A percentile compares a stretch with the other conserved stretches of the same genome.
phyloP scores from a whole-genome alignment of 1,140 invertebrate species.

The Ostrea edulis region DNA sequence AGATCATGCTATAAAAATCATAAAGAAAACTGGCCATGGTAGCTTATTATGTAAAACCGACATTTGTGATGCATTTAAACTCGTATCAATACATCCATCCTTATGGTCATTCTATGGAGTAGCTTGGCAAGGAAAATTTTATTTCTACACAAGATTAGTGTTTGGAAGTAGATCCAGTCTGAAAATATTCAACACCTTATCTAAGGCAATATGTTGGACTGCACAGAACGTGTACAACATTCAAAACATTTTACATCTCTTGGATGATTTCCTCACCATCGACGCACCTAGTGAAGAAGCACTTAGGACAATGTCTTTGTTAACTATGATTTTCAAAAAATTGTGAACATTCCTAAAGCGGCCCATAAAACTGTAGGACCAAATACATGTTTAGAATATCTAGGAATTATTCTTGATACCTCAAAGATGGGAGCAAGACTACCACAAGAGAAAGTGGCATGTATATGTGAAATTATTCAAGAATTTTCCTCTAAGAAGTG shows the following conservation, averaged over 20 bases:
- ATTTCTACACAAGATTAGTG: slow-evolving; percentile 41
- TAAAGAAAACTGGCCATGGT: slow-evolving; percentile 1
- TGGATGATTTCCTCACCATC: slow-evolving; percentile 43
- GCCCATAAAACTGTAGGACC: no score
- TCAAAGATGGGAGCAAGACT: no score
- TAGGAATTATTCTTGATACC: no score
- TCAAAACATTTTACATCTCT: slow-evolving; percentile 14
- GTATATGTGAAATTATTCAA: no score
- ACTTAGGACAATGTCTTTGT: neutral
- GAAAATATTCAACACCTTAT: slow-evolving; percentile 47
- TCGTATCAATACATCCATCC: slow-evolving; percentile 6
- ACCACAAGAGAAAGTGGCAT: no score
- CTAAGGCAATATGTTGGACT: slow-evolving; percentile 39
- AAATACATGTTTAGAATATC: no score
- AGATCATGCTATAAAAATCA: slow-evolving; percentile 51
- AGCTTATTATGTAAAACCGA: slow-evolving; percentile 32
- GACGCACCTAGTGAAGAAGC: neutral
- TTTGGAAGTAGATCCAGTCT: slow-evolving; percentile 45
- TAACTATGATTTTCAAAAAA: no score
- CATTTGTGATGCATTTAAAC: slow-evolving; percentile 49
- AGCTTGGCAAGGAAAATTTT: slow-evolving; percentile 15
- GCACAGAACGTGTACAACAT: slow-evolving; percentile 20
- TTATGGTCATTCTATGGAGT: slow-evolving; percentile 46
- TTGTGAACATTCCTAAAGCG: no score
- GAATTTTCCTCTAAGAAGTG: no score